A percentile compares a stretch with the other conserved stretches of the same genome.
Conservation (phyloP, 1,140 invertebrate species). For the Anastatus disparis region DNA sequence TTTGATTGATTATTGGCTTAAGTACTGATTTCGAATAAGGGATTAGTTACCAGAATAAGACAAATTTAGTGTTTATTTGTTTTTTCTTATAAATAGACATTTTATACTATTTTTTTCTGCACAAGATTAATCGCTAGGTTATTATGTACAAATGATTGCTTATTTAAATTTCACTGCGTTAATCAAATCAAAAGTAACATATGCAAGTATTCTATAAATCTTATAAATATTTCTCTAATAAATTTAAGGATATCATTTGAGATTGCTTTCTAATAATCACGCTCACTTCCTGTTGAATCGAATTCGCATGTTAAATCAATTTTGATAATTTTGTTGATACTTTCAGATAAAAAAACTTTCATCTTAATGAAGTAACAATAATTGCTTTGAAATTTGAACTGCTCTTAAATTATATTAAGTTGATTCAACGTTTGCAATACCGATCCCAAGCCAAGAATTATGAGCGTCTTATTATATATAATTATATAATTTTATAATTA, state of each 20-base stretch:
- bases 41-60: background rate
- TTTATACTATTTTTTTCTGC: too few relatives aligned
- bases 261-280: slow-evolving; percentile 65
- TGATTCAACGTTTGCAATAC: slow-evolving; percentile 26
- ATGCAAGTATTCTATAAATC: slow-evolving; percentile 56
- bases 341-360: too few relatives aligned
- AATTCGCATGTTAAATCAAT: too few relatives aligned
- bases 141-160: slow-evolving; percentile 5
- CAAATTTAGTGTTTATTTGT: too few relatives aligned
- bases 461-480: slow-evolving; percentile 20
- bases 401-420: too few relatives aligned
- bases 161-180: slow-evolving; percentile 47
- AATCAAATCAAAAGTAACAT: slow-evolving; percentile 53
- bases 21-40: background rate
- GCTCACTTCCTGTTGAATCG: slow-evolving; percentile 45
- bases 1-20: background rate
- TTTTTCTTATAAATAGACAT: too few relatives aligned
- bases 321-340: too few relatives aligned
- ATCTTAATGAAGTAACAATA: too few relatives aligned
- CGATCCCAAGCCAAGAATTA: slow-evolving; percentile 19
- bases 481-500: slow-evolving; percentile 51
- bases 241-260: slow-evolving; percentile 62
- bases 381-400: too few relatives aligned
- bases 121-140: background rate
- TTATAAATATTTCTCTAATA: slow-evolving; percentile 67